phyloP scores from a whole-genome alignment of 2,113 vertebrate species.

The Cavia aperea region DNA sequence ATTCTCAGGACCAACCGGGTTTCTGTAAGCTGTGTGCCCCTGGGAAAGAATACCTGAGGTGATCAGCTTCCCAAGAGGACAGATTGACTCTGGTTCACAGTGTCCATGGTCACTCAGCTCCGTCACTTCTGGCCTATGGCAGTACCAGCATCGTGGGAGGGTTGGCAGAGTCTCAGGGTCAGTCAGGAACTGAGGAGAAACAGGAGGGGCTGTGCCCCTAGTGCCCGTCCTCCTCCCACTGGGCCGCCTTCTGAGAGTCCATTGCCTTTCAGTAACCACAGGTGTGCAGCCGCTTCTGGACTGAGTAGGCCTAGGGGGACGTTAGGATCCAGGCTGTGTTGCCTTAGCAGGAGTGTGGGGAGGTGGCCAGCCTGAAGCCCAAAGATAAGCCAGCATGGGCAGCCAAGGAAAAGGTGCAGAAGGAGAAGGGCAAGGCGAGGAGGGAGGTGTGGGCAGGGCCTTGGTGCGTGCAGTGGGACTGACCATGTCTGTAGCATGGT shows the following conservation, averaged over 20 bases:
- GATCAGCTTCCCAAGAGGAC: background rate
- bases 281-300: background rate
- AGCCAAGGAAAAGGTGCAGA: background rate
- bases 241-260: background rate
- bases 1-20: background rate
- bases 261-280: too few relatives aligned
- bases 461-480: background rate
- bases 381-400: background rate
- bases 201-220: too few relatives aligned
- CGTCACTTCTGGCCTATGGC: background rate
- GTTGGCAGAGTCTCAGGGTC: background rate
- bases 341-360: background rate
- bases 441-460: background rate
- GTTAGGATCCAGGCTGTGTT: background rate
- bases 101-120: background rate
- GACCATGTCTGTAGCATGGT: background rate
- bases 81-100: too few relatives aligned
- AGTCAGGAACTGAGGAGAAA: background rate
- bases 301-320: background rate
- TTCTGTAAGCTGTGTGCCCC: background rate
- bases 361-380: background rate
- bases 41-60: background rate
- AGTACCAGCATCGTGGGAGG: background rate
- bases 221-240: background rate
- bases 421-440: background rate